phyloP scores from a whole-genome alignment of 2,797 vertebrate species.

The Spinus olivaceus region DNA sequence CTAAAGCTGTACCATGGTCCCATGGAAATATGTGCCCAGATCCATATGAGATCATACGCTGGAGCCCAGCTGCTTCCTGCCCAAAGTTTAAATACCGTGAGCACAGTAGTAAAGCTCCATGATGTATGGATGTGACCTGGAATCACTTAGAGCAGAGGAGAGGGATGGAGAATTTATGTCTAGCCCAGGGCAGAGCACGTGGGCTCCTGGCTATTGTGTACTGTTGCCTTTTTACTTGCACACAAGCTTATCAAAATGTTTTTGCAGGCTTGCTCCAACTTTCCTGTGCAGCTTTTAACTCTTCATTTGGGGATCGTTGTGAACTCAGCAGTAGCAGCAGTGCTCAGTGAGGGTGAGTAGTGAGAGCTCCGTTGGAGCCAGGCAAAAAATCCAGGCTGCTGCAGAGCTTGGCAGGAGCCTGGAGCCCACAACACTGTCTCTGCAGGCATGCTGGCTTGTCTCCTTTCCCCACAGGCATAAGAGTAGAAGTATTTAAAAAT shows the following conservation, averaged over 20 bases:
- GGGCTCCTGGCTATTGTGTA: conserved; percentile 13
- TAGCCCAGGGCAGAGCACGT: conserved; percentile 39
- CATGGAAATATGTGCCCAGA: conserved; percentile 1
- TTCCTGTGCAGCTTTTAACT: neutral
- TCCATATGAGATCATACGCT: conserved; percentile 4
- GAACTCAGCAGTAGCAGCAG: neutral
- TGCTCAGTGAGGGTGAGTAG: neutral
- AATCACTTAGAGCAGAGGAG: conserved; percentile 46
- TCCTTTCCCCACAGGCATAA: neutral
- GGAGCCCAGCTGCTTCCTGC: conserved; percentile 55
- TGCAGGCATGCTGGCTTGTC: neutral
- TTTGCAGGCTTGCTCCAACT: conserved; percentile 27
- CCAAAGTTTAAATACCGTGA: neutral
- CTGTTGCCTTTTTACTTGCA: conserved; percentile 22
- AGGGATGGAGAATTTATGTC: conserved; percentile 10
- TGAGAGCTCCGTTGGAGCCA: neutral
- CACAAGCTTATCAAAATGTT: conserved; percentile 41
- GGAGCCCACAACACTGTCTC: neutral
- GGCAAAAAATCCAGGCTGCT: neutral
- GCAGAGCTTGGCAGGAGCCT: neutral
- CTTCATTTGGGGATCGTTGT: neutral
- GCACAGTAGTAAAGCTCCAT: conserved; percentile 12
- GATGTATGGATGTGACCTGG: conserved; percentile 51
- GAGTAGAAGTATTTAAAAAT: neutral
- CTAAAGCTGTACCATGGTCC: neutral